phyloP scores from a whole-genome alignment of 1,140 invertebrate species.

The Microplitis demolitor region DNA sequence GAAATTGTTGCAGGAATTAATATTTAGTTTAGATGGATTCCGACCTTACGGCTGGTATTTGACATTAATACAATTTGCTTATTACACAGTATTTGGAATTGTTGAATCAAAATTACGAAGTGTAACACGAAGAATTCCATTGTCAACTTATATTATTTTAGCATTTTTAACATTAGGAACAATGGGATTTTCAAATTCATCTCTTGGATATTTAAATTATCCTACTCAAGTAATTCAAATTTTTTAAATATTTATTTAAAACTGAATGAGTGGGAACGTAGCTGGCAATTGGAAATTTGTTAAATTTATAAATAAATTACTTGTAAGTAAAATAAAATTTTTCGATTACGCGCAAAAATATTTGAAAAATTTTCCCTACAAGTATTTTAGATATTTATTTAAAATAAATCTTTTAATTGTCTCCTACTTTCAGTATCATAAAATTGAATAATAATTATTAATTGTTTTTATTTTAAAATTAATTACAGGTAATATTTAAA shows the following conservation, averaged over 20 bases:
- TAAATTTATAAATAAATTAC: too few relatives aligned
- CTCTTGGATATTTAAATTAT: constrained; percentile 94
- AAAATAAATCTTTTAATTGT: too few relatives aligned
- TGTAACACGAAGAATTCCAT: constrained; percentile 75
- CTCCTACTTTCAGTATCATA: not conserved
- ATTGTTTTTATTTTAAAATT: not conserved
- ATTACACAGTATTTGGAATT: constrained; percentile 82
- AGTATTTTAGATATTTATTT: too few relatives aligned
- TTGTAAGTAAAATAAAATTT: too few relatives aligned
- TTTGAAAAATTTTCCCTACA: too few relatives aligned
- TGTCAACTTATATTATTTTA: constrained; percentile 79
- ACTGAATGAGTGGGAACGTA: too few relatives aligned
- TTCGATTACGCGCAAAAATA: too few relatives aligned
- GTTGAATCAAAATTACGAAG: constrained; percentile 73
- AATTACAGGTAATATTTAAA: constrained; percentile 84
- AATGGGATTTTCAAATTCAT: constrained; percentile 95
- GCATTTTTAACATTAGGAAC: constrained; percentile 89
- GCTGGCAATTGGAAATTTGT: too few relatives aligned
- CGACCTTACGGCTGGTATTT: constrained; percentile 91
- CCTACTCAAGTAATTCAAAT: constrained; percentile 70
- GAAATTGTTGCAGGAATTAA: constrained; percentile 72
- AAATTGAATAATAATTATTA: not conserved
- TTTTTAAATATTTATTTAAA: not conserved
- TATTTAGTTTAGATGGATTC: constrained; percentile 88
- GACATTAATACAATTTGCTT: constrained; percentile 89